Conservation (phyloP, 2,797 vertebrate species). For the Halcyon smyrnensis region DNA sequence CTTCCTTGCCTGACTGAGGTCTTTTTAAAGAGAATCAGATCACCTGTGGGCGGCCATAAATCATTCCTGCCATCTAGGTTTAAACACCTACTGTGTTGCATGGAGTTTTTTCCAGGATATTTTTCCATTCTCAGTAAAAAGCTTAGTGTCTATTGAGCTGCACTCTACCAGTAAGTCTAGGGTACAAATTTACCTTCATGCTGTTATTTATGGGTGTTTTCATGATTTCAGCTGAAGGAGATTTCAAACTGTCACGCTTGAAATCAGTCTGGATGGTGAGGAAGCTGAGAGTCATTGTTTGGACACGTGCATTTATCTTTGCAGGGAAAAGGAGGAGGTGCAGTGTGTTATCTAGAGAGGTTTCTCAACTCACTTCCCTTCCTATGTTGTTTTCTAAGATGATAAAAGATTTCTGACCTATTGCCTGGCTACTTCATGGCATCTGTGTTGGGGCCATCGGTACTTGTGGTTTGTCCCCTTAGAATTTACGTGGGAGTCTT, state of each 20-base stretch:
- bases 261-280: neutral
- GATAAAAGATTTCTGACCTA: neutral
- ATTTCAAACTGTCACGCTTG: neutral
- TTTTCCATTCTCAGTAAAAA: slow-evolving; percentile 18
- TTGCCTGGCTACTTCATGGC: neutral
- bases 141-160: neutral
- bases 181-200: neutral
- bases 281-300: neutral
- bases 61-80: neutral
- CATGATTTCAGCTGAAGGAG: neutral
- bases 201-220: slow-evolving; percentile 29
- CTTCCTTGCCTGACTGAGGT: neutral
- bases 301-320: neutral
- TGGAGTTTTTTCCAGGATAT: neutral
- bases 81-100: neutral
- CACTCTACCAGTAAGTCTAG: neutral
- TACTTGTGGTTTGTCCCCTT: neutral
- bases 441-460: neutral
- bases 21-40: neutral
- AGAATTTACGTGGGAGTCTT: neutral
- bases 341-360: neutral
- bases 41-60: neutral
- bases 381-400: neutral
- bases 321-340: neutral
- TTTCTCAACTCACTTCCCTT: neutral